Evolutionary conservation across 35 echinoderm and acorn worm species (phyloP).

Genomic region (Apostichopus parvimensis): DNA sequence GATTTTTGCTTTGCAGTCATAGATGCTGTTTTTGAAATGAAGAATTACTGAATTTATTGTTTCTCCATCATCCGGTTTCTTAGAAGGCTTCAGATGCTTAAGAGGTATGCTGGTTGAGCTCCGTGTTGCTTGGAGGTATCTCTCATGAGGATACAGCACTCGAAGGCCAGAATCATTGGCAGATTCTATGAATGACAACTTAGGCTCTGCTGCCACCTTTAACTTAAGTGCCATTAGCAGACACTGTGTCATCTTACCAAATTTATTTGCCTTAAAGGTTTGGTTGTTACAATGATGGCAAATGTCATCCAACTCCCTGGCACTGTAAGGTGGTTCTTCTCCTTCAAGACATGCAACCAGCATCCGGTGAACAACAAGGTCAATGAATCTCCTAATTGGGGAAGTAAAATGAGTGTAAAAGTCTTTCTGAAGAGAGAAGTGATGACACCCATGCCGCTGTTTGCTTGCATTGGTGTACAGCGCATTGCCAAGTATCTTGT

Average conservation of each 20-base stretch:
- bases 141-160: constrained; percentile 56
- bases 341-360: constrained; percentile 57
- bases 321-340: constrained; percentile 49
- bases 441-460: constrained; percentile 2
- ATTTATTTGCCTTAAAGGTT: constrained; percentile 57
- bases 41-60: constrained; percentile 35
- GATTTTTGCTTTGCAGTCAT: constrained; percentile 39
- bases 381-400: constrained; percentile 90
- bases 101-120: constrained; percentile 23
- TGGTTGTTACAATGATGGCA: constrained; percentile 71
- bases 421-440: constrained; percentile 65
- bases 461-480: constrained; percentile 73
- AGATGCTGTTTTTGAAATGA: constrained; percentile 78
- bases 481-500: constrained; percentile 47
- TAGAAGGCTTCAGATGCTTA: constrained; percentile 70
- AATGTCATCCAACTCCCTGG: constrained; percentile 58
- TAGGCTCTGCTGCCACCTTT: constrained; percentile 50
- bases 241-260: constrained; percentile 62
- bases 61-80: constrained; percentile 64
- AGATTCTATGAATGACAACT: constrained; percentile 31
- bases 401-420: constrained; percentile 94
- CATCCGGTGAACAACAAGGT: constrained; percentile 85
- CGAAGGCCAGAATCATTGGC: constrained; percentile 54
- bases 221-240: constrained; percentile 66
- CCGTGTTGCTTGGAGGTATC: constrained; percentile 28